Base-by-base conservation (phyloP, 2,888 invertebrate genomes). In the Rhagium mordax region DNA sequence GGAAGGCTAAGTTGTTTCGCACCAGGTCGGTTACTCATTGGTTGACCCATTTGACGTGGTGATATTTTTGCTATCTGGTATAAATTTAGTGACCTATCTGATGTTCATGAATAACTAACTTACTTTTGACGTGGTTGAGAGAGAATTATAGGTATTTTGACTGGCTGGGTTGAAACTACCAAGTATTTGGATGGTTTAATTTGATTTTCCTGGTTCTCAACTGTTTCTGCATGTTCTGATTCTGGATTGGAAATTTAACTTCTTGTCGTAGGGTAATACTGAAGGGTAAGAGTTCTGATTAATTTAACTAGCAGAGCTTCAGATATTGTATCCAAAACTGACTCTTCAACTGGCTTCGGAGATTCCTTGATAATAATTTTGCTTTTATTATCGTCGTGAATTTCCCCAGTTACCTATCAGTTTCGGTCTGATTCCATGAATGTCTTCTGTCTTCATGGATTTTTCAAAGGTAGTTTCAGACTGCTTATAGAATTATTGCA, bases 331-430 rank as follows among this genome's bases (percentile, higher is more conserved):
- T 61, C 69, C 13, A 13, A 27, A 21, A 24, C 62, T 16, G 67
- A 55, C 48, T 65, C 8, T n/a, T 61, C 29, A 27, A 49, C n/a
- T 16, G 20, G 55, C 65, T 62, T 73, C 57, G 53, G 53, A 13
- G 20, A 0, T 20, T 53, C 51, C 18, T 65, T 61, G 53, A 62
- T 27, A 8, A 64, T 64, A 13, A 59, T 71, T 33, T 27, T 51
- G 15, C 33, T 21, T 33, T 61, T 74, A 15, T 74, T 74, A 61
- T 74, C 73, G 18, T 82, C 80, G 24, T 84, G 27, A 81, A 77
- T 60, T 83, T 84, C 55, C 84, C 84, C 13, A 84, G 79, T 67
- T 84, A 84, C 83, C 84, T 84, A 71, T 84, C 84, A 8, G 81
- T 81, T 83, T 57, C 81, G 77, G 24, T 81, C 81, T 6, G 79